Base-by-base conservation (phyloP, 1,140 invertebrate genomes). In the Formica exsecta region DNA sequence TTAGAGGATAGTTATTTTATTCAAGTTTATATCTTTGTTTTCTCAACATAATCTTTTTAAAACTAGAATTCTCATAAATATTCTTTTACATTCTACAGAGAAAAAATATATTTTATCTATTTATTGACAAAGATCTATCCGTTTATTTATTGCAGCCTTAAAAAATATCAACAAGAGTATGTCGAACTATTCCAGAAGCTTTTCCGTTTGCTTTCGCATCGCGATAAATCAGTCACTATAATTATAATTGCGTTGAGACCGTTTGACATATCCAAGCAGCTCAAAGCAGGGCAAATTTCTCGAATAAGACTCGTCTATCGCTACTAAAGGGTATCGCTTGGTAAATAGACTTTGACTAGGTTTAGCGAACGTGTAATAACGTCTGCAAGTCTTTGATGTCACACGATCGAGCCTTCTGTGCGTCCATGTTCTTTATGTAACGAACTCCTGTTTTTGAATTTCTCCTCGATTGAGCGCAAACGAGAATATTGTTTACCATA, bases 271-370 rank as follows among this genome's bases (percentile, higher is more conserved):
- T 74, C 29, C 25, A 8, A 22, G 38, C 7, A 61, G 13, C 22
- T 5, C 32, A 13, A n/a, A 44, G 36, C 22, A 1, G 41, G n/a
- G 51, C 29, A 38, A 22, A 51, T 83, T 68, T 41, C 36, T 41
- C 36, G 71, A 51, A 62, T 65, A 54, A 68, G 48, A 76, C 54
- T 88, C 29, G 41, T 68, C 36, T 83, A 25, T 61, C 38, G n/a
- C 22, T 41, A 32, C 3, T 66, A 36, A 73, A 73, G 38, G 51
- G 48, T 61, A 87, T 5, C 32, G 32, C 38, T 13, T 19, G 32
- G 41, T 81, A 87, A 81, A 88, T 74, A 87, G 68, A 68, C 71
- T 88, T 87, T 61, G 54, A 57, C 57, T 36, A 41, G 61, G 19
- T 61, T 81, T 51, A 81, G 48, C 54, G 36, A 44, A 68, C 62